Evolutionary conservation across 2,888 invertebrate genomes (phyloP), one percentile per base, ranked within the genome.

Genomic region (Pollenia amentaria): DNA sequence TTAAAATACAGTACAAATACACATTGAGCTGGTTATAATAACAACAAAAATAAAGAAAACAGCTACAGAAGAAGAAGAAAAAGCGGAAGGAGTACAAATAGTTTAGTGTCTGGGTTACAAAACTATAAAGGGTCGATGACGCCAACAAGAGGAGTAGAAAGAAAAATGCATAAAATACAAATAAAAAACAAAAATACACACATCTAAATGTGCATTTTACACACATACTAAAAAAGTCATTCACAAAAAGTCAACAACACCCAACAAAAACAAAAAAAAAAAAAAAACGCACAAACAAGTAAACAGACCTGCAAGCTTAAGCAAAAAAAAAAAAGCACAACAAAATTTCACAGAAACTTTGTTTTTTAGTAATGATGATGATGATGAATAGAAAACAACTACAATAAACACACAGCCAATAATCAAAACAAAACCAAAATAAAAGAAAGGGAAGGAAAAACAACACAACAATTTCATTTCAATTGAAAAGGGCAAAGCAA

Each of bases 191-290:
- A 55, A 57, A 78, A 84, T 64, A 78, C 11, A 42, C 67, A 81
- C 16, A 67, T 40, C 67, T 21, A 67, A 2, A 48, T n/a, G n/a
- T 14, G 7, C 4, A 46, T 11, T 4, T 21, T n/a, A 48, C 16
- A 42, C 11, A 21, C 38, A 38, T 51, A 55, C 72, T 40, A 75
- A 57, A 64, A 88, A 88, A 88, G 84, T 88, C 87, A 87, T 85
- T 85, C 88, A 87, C 81, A 77, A 83, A 83, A 85, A 87, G 88
- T 84, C 85, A 87, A 80, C 87, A 88, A 82, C 78, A 84, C 83
- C 82, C 86, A 69, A 72, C 44, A 60, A 70, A 57, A 40, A 48
- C 10, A n/a, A 38, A 9, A 48, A 29, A 29, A 9, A 48, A 29
- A 29, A 14, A 38, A 62, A 75, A 86, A 70, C 57, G 64, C 51